These are phyloP conservation scores for Cataglyphis cursor DNA, from an alignment of 2,888 invertebrate species.

Conservation along the genomic window DNA sequence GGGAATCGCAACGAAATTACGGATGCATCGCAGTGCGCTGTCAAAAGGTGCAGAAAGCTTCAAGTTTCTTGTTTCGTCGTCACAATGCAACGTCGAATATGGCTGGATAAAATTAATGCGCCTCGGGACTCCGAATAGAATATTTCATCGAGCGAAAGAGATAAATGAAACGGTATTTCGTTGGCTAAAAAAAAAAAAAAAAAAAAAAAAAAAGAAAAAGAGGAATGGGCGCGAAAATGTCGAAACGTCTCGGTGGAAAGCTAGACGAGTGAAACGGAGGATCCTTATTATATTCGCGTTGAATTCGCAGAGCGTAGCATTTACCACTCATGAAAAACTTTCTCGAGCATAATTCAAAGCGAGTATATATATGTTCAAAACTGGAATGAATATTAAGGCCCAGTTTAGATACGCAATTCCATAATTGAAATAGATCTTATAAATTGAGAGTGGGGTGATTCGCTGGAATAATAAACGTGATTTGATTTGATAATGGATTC, in stretches of 20 bases:
- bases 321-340: background rate
- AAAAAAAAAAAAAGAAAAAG: background rate
- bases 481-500: constrained; percentile 10
- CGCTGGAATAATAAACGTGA: background rate
- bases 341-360: background rate
- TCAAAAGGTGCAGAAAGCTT: constrained; percentile 3
- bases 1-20: constrained; percentile 27
- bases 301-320: background rate
- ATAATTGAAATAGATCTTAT: background rate
- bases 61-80: constrained; percentile 26
- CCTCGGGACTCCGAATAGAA: background rate
- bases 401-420: background rate
- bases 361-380: background rate
- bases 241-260: constrained; percentile 7
- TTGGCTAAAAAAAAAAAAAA: background rate
- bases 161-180: constrained; percentile 2
- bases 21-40: constrained; percentile 22
- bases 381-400: background rate
- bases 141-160: constrained; percentile 40
- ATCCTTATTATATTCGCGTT: constrained; percentile 21
- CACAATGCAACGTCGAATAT: constrained; percentile 16
- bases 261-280: constrained; percentile 7
- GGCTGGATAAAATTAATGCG: constrained; percentile 30
- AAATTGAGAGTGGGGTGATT: background rate
- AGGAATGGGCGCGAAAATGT: background rate